Percentiles rank a stretch among this genome's conserved stretches.
phyloP scores from a whole-genome alignment of 2,888 invertebrate species.

The Hipparchia semele region DNA sequence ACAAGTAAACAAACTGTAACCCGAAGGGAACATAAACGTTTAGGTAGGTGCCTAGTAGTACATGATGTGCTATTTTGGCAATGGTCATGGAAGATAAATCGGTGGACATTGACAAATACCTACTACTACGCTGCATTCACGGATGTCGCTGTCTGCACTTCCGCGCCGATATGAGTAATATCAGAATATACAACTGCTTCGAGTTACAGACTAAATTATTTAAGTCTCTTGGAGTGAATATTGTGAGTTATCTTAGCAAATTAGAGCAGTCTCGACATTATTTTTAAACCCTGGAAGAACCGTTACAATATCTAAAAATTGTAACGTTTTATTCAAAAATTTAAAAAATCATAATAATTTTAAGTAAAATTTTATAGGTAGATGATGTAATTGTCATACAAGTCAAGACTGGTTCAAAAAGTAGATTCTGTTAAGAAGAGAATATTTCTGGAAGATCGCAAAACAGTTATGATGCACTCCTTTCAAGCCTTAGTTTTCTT shows the following conservation, averaged over 20 bases:
- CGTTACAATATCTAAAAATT: too few species aligned
- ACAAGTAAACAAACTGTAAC: neutral
- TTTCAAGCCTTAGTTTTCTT: too few species aligned
- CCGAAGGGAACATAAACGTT: constrained; percentile 52
- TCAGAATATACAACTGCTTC: constrained; percentile 32
- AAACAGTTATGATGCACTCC: too few species aligned
- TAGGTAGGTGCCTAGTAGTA: constrained; percentile 35
- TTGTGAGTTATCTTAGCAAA: neutral
- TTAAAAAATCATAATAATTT: too few species aligned
- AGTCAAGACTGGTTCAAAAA: too few species aligned
- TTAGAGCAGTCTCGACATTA: too few species aligned
- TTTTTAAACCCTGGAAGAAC: too few species aligned
- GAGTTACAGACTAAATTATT: neutral
- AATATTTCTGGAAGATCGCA: too few species aligned
- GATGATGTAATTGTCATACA: too few species aligned
- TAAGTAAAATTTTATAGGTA: too few species aligned
- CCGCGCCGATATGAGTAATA: constrained; percentile 71
- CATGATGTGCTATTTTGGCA: constrained; percentile 59
- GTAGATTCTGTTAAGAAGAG: too few species aligned
- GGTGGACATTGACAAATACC: constrained; percentile 72
- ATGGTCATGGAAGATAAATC: constrained; percentile 62
- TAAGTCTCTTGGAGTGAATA: neutral
- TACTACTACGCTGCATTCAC: constrained; percentile 64
- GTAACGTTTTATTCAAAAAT: too few species aligned
- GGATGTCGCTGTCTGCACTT: constrained; percentile 71